Evolutionary conservation across 1,140 invertebrate species (phyloP).

Genomic region (Cydia pomonella): DNA sequence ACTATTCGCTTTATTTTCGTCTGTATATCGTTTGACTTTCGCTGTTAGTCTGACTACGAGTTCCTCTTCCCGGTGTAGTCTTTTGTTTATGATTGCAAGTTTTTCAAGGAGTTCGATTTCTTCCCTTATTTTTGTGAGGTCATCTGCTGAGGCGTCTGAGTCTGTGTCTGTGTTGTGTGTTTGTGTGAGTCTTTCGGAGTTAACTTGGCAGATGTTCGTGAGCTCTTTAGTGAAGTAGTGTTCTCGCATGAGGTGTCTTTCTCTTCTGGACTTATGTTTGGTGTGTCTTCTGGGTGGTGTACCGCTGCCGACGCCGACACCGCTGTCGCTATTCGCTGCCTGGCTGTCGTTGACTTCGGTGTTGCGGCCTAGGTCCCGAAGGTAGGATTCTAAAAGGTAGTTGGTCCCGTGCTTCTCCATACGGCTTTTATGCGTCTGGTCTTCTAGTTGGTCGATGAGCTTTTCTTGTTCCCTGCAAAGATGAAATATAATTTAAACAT

Average conservation of each 20-base stretch:
- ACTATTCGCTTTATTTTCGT: slow-evolving; percentile 81
- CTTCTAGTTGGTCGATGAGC: slow-evolving; percentile 88
- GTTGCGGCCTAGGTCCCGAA: slow-evolving; percentile 77
- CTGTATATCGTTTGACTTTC: slow-evolving; percentile 84
- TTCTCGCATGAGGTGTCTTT: slow-evolving; percentile 77
- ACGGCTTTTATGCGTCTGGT: slow-evolving; percentile 85
- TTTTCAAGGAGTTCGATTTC: slow-evolving; percentile 86
- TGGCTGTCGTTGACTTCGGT: slow-evolving; percentile 79
- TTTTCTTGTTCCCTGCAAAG: slow-evolving; percentile 87
- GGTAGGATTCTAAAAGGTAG: slow-evolving; percentile 90
- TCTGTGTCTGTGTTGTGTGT: slow-evolving; percentile 79
- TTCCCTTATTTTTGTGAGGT: slow-evolving; percentile 79
- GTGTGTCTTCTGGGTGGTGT: slow-evolving; percentile 75
- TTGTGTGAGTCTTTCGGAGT: slow-evolving; percentile 76
- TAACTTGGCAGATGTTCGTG: slow-evolving; percentile 78
- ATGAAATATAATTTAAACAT: slow-evolving; percentile 40
- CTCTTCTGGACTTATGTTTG: slow-evolving; percentile 79
- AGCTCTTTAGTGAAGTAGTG: slow-evolving; percentile 80
- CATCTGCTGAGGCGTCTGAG: slow-evolving; percentile 78
- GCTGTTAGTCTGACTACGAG: slow-evolving; percentile 83
- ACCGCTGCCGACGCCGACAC: slow-evolving; percentile 76
- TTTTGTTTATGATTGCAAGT: slow-evolving; percentile 86
- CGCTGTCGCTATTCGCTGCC: slow-evolving; percentile 82
- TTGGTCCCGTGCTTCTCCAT: slow-evolving; percentile 89
- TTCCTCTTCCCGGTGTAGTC: slow-evolving; percentile 86